Percentiles rank a stretch among this genome's conserved stretches.
These are phyloP conservation scores for Enteromius thamalakanensis DNA, from an alignment of 2,797 vertebrate genomes.

Conservation along the genomic window DNA sequence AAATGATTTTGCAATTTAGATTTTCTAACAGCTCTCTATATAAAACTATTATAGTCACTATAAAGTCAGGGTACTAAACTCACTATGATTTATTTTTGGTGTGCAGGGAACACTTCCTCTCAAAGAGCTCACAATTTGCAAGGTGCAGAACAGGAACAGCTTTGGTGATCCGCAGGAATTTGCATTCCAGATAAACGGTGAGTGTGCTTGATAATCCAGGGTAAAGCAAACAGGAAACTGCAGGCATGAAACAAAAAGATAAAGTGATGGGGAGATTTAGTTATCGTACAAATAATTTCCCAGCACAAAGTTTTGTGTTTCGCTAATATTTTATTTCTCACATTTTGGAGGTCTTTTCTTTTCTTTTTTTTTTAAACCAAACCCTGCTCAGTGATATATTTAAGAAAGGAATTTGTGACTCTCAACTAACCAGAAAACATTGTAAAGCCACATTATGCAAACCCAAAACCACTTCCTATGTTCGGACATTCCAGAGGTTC, in stretches of 20 bases:
- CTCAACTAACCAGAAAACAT: background rate
- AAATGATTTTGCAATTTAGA: background rate
- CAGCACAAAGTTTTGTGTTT: background rate
- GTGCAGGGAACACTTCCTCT: constrained; percentile 89
- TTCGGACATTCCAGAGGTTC: constrained; percentile 74
- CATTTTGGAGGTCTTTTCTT: background rate
- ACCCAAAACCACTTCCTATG: constrained; percentile 66
- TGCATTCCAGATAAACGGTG: constrained; percentile 90
- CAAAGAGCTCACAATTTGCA: constrained; percentile 84
- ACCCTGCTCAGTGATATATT: background rate
- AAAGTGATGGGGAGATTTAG: background rate
- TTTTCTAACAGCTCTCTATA: background rate
- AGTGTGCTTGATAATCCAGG: constrained; percentile 49
- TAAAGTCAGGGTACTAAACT: background rate
- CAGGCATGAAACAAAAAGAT: constrained; percentile 21
- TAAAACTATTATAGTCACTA: background rate
- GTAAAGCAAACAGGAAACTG: background rate
- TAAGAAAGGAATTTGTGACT: constrained; percentile 6
- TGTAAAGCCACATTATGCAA: constrained; percentile 62
- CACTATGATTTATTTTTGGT: constrained; percentile 46
- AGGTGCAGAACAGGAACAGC: constrained; percentile 77
- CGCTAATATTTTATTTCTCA: background rate
- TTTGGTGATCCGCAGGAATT: constrained; percentile 79
- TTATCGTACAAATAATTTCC: background rate
- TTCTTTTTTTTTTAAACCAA: background rate